These are phyloP conservation scores for Pheosia gnoma DNA, from an alignment of 2,888 invertebrate species.

Conservation along the genomic window DNA sequence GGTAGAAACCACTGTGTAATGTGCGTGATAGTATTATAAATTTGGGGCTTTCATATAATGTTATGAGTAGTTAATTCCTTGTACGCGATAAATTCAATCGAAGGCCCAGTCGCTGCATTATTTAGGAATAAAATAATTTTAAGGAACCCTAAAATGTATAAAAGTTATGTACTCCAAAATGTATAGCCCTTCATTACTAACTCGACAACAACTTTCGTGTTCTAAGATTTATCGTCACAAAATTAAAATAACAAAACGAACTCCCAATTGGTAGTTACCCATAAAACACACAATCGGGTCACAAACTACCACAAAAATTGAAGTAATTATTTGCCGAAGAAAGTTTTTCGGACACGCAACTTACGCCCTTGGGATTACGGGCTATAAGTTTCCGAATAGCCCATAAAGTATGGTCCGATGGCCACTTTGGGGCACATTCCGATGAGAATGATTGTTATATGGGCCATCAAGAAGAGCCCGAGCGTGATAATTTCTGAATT, in stretches of 20 bases:
- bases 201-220: constrained; percentile 5
- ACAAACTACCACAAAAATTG: constrained; percentile 19
- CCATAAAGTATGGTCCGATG: constrained; percentile 46
- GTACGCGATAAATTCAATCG: too few relatives aligned
- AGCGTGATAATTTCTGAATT: constrained; percentile 2
- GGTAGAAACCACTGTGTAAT: too few relatives aligned
- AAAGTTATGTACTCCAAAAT: neutral
- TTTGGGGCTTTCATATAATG: too few relatives aligned
- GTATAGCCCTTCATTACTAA: neutral
- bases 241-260: constrained; percentile 13
- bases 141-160: neutral
- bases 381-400: constrained; percentile 26
- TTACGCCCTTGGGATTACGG: constrained; percentile 22
- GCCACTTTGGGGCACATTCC: constrained; percentile 42
- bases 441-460: constrained; percentile 45
- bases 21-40: too few relatives aligned
- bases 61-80: too few relatives aligned
- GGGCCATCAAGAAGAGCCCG: constrained; percentile 31
- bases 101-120: too few relatives aligned
- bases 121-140: neutral
- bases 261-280: constrained; percentile 1
- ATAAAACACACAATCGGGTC: constrained; percentile 17
- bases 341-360: constrained; percentile 24
- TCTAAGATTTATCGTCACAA: constrained; percentile 7
- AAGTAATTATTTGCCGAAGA: constrained; percentile 21